phyloP scores from a whole-genome alignment of 2,797 vertebrate genomes.

The Melanotaenia pygmaea region DNA sequence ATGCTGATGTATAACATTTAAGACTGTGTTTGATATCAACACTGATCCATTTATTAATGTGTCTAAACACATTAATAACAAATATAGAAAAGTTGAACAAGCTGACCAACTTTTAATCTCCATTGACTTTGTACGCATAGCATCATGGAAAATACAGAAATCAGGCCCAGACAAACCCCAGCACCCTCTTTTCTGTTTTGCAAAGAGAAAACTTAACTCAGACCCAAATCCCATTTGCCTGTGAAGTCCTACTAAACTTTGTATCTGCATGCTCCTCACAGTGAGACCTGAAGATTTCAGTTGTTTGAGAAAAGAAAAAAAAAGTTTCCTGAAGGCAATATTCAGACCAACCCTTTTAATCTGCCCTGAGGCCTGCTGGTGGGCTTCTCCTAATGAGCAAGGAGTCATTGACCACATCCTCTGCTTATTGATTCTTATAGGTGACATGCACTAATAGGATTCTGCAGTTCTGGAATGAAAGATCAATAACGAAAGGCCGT shows the following conservation, averaged over 20 bases:
- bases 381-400: constrained; percentile 76
- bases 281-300: constrained; percentile 47
- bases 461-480: constrained; percentile 65
- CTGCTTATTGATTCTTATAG: constrained; percentile 69
- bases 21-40: too few species aligned
- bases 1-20: too few species aligned
- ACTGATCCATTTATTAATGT: too few species aligned
- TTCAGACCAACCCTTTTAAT: constrained; percentile 67
- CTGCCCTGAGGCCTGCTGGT: constrained; percentile 76
- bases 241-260: constrained; percentile 28
- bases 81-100: background rate
- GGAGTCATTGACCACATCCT: constrained; percentile 65
- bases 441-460: constrained; percentile 70
- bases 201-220: background rate
- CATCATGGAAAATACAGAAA: background rate
- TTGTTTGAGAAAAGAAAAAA: constrained; percentile 31
- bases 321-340: constrained; percentile 50
- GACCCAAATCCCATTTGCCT: constrained; percentile 17
- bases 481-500: constrained; percentile 53
- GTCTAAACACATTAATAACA: background rate
- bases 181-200: background rate
- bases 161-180: background rate
- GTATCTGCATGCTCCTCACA: constrained; percentile 47
- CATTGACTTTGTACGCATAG: background rate
- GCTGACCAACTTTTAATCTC: background rate